Base-by-base conservation (phyloP, 2,797 vertebrate genomes). In the Saxicola maurus region DNA sequence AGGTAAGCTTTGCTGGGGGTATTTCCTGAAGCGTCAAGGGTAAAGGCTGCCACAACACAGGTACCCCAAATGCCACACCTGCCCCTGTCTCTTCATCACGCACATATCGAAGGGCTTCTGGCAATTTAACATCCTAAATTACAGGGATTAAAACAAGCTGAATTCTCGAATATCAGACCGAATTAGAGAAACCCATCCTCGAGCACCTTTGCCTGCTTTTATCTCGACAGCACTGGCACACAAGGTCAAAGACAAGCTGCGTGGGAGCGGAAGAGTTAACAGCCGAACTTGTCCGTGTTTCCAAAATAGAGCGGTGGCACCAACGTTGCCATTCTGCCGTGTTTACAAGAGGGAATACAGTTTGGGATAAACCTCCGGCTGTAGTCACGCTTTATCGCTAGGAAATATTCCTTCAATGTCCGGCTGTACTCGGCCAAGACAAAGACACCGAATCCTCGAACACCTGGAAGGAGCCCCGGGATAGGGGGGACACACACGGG, bases 271-370 rank as follows among this genome's bases (percentile, higher is more conserved):
- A 17, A 66, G 51, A 13, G 79, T 87, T 92, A 92, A 90, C 27
- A 81, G 48, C 37, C 59, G 10, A 82, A 90, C 76, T 68, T 8
- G 17, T 8, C 59, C 2, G 6, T 87, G 82, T 92, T 95, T 91
- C 91, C 90, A 91, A 89, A 90, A 92, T 52, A 90, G 60, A 66
- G 68, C 37, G 13, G 75, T 25, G 75, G 59, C 75, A 73, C 46
- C 69, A 20, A 48, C 48, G 13, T 3, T 67, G 49, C 57, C 64
- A 16, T 79, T 66, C 80, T 30, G 61, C 48, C 11, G n/a, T 56
- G 83, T 86, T 95, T 83, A 85, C 90, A 52, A 16, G 33, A 71
- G 35, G 7, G 27, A 80, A 51, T 31, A 21, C 7, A 17, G 82
- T 2, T 73, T 40, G 6, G 28, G 3, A 30, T 2, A 51, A 71